Conservation (phyloP, 2,888 invertebrate species). For the Monopis laevigella region DNA sequence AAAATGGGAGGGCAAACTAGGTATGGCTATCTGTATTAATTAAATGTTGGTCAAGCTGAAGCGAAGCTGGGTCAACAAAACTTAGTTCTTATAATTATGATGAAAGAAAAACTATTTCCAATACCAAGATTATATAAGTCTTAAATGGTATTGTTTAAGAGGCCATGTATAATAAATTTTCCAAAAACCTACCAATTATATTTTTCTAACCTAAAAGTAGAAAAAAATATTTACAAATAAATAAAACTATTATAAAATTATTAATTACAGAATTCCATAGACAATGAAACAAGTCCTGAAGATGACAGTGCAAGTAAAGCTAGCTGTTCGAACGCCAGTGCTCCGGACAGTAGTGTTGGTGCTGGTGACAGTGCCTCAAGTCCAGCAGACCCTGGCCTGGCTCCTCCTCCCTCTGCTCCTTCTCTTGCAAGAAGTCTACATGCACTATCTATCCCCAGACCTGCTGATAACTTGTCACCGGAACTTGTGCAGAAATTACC, state of each 20-base stretch:
- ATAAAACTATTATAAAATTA: background rate
- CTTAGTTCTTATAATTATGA: no score
- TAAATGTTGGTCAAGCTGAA: no score
- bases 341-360: constrained; percentile 1
- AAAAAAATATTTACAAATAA: no score
- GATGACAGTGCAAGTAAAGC: constrained; percentile 44
- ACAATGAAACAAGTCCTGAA: constrained; percentile 57
- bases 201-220: no score
- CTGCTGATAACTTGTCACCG: constrained; percentile 66
- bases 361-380: background rate
- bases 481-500: constrained; percentile 76
- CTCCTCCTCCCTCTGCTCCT: constrained; percentile 55
- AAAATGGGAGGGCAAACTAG: no score
- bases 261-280: constrained; percentile 42
- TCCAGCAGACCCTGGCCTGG: constrained; percentile 4
- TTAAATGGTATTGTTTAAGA: no score
- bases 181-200: background rate
- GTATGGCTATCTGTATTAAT: no score
- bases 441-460: constrained; percentile 67
- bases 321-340: constrained; percentile 20
- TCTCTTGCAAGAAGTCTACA: constrained; percentile 70
- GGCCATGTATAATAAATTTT: no score
- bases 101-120: no score
- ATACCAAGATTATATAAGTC: no score
- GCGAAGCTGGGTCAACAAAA: no score